Percentiles rank a stretch among this genome's conserved stretches.
Evolutionary conservation across 1,140 invertebrate species (phyloP).

Genomic region (Meteorus sp.): DNA sequence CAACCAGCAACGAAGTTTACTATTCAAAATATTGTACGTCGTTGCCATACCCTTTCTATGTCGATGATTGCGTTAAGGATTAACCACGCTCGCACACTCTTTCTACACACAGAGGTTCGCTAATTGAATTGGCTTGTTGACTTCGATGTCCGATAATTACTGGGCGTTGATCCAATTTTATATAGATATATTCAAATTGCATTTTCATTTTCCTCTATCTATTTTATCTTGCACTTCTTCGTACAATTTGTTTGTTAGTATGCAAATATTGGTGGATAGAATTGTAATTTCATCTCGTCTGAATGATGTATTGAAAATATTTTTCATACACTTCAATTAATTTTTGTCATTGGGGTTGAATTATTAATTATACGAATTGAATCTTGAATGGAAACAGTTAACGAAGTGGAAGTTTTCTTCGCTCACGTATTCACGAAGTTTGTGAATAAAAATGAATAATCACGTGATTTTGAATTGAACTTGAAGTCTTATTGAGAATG

Average conservation of each 20-base stretch:
- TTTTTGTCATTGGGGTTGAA: neutral
- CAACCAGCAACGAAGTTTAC: no score
- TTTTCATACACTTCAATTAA: neutral
- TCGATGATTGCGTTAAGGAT: no score
- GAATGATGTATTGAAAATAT: neutral
- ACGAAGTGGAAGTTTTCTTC: no score
- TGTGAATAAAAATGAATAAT: no score
- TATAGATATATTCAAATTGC: no score
- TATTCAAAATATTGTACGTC: no score
- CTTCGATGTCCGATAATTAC: slow-evolving; percentile 22
- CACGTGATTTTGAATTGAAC: neutral
- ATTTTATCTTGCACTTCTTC: neutral
- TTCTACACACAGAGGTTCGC: slow-evolving; percentile 1
- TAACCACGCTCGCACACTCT: no score
- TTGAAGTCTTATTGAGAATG: neutral
- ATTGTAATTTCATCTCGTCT: neutral
- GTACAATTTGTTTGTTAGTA: neutral
- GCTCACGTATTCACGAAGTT: no score
- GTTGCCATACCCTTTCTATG: no score
- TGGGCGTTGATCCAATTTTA: slow-evolving; percentile 11
- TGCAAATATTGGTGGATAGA: no score
- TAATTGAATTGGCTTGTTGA: slow-evolving; percentile 22
- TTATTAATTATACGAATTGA: no score
- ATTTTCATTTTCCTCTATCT: slow-evolving; percentile 3
- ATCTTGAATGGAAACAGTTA: no score